Evolutionary conservation across 2,113 vertebrate species (phyloP).

Genomic region (Mus pahari): DNA sequence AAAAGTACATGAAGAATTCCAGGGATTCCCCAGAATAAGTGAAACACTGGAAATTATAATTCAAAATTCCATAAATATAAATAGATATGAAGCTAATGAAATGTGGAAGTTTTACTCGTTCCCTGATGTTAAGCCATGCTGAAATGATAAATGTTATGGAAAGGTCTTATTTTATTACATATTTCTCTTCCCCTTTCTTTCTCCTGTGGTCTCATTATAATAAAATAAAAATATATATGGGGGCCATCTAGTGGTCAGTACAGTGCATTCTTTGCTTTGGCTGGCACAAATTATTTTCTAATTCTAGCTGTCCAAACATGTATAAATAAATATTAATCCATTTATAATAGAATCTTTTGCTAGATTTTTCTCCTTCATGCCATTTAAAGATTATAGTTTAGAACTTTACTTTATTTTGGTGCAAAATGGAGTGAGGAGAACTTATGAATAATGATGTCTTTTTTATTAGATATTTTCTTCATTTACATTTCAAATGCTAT

Average conservation of each 20-base stretch:
- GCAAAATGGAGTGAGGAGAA: neutral
- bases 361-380: constrained; percentile 8
- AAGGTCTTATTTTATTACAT: constrained; percentile 32
- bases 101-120: neutral
- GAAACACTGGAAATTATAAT: constrained; percentile 21
- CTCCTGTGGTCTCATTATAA: neutral
- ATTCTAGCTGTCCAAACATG: neutral
- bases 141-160: neutral
- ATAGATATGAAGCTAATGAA: neutral
- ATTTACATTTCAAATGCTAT: too few relatives aligned
- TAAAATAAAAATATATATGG: constrained; percentile 36
- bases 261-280: neutral
- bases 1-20: constrained; percentile 47
- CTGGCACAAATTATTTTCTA: constrained; percentile 28
- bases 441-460: neutral
- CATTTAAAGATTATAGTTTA: neutral
- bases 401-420: neutral
- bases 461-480: too few relatives aligned
- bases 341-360: neutral
- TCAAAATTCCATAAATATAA: neutral
- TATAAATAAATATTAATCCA: neutral
- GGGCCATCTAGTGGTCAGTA: constrained; percentile 58
- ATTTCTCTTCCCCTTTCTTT: constrained; percentile 20
- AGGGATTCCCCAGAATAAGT: neutral
- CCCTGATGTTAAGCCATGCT: neutral